Evolutionary conservation across 2,113 vertebrate genomes (phyloP), one percentile per base, ranked within the genome.

Genomic region (Zeus faber): DNA sequence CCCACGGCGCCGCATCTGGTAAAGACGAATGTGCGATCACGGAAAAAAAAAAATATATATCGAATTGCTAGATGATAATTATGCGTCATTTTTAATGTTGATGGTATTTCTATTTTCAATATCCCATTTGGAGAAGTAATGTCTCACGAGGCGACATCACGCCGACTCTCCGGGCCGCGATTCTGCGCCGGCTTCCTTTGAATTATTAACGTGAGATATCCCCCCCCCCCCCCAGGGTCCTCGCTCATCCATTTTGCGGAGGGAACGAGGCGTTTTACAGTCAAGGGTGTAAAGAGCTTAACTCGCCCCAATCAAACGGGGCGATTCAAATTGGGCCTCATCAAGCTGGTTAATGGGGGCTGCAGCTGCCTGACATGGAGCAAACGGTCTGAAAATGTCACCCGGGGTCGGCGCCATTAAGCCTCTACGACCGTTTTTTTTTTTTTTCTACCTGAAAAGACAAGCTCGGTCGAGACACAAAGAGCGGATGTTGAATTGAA

Each of bases 171-270:
- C 84, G 89, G 89, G 90, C 91, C 91, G 92, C 94, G 91, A 94
- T 94, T 95, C 93, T 91, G 92, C 92, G 92, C 93, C 94, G 92
- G 89, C 92, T 95, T 93, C 89, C 89, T 87, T 90, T 97, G 88
- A 95, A 97, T 97, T 94, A 95, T 94, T 94, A 91, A 94, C 91
- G 86, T 80, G 84, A 92, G 91, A 95, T 92, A 93, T 92, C 91
- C 90, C 90, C 93, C 93, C 95, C 90, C 92, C 89, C 89, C 91
- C 81, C 87, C 3, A 92, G 89, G 88, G 91, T 90, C 90, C 85
- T 68, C 84, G 83, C 89, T 91, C 90, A 92, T 94, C 92, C 91
- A 88, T 94, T 93, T 91, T 77, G 74, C 87, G 81, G 90, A 91
- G 90, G 91, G 90, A 92, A 93, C 93, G 90, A 33, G 85, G 84